These are phyloP conservation scores for Burhinus oedicnemus DNA, from an alignment of 2,113 vertebrate genomes.

Conservation along the genomic window DNA sequence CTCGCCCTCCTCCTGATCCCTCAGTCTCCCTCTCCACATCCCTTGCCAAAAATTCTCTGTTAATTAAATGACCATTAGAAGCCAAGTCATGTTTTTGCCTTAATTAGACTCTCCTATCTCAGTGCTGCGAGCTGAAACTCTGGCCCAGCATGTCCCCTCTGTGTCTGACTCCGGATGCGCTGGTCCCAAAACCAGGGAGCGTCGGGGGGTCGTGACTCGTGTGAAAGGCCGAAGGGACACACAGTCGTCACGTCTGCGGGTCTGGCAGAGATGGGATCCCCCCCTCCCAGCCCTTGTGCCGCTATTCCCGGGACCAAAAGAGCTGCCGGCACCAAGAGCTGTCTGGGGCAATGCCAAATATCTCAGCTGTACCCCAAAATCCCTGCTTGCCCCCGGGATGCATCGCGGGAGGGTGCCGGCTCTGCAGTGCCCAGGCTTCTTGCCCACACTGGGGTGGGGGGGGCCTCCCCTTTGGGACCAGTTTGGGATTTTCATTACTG, in stretches of 20 bases:
- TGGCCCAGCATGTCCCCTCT: accelerated
- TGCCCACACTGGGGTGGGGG: accelerated
- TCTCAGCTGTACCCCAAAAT: neutral
- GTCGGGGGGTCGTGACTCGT: accelerated
- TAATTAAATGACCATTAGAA: constrained; percentile 51
- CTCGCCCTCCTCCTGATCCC: neutral
- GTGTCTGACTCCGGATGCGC: accelerated
- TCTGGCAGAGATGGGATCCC: neutral
- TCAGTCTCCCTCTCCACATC: neutral
- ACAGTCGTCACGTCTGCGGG: accelerated
- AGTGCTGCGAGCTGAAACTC: neutral
- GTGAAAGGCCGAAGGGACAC: neutral
- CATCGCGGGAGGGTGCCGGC: accelerated
- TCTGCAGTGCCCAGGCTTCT: neutral
- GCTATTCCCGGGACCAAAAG: neutral
- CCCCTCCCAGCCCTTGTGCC: accelerated
- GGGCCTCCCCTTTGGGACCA: neutral
- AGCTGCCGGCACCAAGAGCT: neutral
- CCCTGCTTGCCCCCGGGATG: neutral
- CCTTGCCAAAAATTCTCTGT: neutral
- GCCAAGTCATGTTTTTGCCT: constrained; percentile 2
- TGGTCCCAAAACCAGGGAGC: accelerated
- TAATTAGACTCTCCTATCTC: neutral
- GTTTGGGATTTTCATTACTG: neutral
- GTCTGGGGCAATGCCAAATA: neutral